Evolutionary conservation across 1,140 invertebrate genomes (phyloP).

Genomic region (Ooceraea biroi): DNA sequence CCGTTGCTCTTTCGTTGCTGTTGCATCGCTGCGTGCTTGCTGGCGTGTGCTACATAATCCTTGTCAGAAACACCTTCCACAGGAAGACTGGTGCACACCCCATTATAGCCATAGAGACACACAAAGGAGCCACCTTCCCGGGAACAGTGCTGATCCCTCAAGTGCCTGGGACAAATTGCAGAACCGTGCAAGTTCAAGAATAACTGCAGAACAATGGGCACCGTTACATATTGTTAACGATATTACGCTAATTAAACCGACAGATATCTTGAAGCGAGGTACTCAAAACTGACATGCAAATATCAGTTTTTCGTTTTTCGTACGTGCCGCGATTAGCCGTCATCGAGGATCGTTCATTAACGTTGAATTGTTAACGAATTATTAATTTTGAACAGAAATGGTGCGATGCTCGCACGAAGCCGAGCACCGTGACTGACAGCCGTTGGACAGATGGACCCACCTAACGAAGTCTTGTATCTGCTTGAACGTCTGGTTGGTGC

Average conservation of each 20-base stretch:
- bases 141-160: constrained; percentile 93
- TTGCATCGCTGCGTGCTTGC: constrained; percentile 91
- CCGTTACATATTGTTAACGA: not conserved
- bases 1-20: constrained; percentile 85
- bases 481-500: constrained; percentile 84
- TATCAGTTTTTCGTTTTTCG: not conserved
- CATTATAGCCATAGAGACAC: constrained; percentile 95
- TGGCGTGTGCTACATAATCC: constrained; percentile 95
- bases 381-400: not conserved
- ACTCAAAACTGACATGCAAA: not conserved
- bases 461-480: constrained; percentile 84
- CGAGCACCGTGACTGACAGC: not conserved
- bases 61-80: constrained; percentile 95
- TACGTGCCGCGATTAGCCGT: too few relatives aligned
- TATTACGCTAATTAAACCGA: not conserved
- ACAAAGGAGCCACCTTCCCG: constrained; percentile 95
- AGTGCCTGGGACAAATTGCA: constrained; percentile 89
- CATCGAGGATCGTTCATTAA: not conserved
- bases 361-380: not conserved
- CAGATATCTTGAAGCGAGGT: not conserved
- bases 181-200: too few relatives aligned
- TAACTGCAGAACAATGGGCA: constrained; percentile 9
- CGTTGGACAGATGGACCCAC: constrained; percentile 72
- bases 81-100: constrained; percentile 94
- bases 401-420: not conserved